Conservation (phyloP, 2,113 vertebrate species). For the Pangasianodon gigas region DNA sequence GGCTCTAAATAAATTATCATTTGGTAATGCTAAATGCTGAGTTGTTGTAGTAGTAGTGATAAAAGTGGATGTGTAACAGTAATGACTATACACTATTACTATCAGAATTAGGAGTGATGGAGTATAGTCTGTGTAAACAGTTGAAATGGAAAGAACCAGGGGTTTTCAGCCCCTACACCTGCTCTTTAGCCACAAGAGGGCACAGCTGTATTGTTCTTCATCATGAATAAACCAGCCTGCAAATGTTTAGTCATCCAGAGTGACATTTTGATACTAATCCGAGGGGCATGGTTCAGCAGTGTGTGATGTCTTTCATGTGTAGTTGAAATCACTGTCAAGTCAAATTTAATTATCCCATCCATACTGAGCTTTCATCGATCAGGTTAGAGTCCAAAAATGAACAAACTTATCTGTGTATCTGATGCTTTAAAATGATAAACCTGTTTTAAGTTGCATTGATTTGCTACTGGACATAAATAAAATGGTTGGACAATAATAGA, state of each 20-base stretch:
- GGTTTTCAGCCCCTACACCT: background rate
- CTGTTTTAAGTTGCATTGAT: background rate
- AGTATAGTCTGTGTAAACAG: background rate
- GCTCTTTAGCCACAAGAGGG: constrained; percentile 26
- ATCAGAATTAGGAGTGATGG: background rate
- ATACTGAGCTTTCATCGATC: background rate
- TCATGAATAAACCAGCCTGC: background rate
- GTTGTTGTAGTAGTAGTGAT: background rate
- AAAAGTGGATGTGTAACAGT: background rate
- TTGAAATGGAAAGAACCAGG: background rate
- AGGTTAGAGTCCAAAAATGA: background rate
- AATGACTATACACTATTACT: background rate
- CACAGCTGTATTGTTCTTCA: background rate
- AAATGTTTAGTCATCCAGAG: background rate
- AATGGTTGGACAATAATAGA: background rate
- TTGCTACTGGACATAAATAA: background rate
- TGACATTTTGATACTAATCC: background rate
- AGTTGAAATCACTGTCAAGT: background rate
- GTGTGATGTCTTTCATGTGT: background rate
- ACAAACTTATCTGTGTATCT: background rate
- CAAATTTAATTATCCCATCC: background rate
- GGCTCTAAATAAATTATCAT: background rate
- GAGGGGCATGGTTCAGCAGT: background rate
- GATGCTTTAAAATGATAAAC: background rate
- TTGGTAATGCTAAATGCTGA: background rate